Conservation (phyloP, 2,888 invertebrate genomes). For the Tanytarsus gracilentus region DNA sequence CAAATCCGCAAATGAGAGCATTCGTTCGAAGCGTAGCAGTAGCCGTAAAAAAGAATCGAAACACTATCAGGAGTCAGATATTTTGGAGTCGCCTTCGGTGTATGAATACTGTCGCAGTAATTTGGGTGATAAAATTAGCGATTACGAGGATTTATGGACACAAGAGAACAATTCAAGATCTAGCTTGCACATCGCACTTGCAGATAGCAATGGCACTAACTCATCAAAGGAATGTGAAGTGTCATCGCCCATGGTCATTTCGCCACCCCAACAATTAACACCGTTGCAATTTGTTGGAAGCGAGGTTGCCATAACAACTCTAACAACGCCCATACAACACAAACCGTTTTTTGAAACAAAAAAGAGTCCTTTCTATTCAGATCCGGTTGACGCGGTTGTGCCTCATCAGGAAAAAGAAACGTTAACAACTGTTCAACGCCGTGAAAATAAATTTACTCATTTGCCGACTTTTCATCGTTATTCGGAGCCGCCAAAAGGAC, state of each 20-base stretch:
- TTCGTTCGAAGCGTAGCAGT: conserved; percentile 45
- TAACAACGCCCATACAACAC: conserved; percentile 43
- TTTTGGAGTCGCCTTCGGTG: conserved; percentile 69
- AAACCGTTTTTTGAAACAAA: conserved; percentile 44
- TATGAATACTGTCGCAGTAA: conserved; percentile 69
- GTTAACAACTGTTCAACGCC: conserved; percentile 33
- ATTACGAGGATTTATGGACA: conserved; percentile 92
- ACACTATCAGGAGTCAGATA: conserved; percentile 74
- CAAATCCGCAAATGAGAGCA: conserved; percentile 42
- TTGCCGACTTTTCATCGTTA: conserved; percentile 49
- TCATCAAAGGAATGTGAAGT: conserved; percentile 1
- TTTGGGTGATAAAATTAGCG: conserved; percentile 83
- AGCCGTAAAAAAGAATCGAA: conserved; percentile 56
- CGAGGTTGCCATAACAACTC: conserved; percentile 19
- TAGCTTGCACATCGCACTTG: conserved; percentile 8
- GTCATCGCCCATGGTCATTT: conserved; percentile 19
- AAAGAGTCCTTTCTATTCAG: conserved; percentile 80
- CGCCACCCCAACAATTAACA: conserved; percentile 37
- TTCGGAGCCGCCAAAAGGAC: conserved; percentile 50
- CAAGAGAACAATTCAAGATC: conserved; percentile 43
- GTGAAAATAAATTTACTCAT: conserved; percentile 38
- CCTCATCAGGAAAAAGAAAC: too few species aligned
- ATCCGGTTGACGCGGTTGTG: conserved; percentile 76
- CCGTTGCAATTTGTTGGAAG: conserved; percentile 37
- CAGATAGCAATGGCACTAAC: not conserved